These are phyloP conservation scores for Bugula neritina DNA, from an alignment of 2,888 invertebrate species.

Conservation along the genomic window DNA sequence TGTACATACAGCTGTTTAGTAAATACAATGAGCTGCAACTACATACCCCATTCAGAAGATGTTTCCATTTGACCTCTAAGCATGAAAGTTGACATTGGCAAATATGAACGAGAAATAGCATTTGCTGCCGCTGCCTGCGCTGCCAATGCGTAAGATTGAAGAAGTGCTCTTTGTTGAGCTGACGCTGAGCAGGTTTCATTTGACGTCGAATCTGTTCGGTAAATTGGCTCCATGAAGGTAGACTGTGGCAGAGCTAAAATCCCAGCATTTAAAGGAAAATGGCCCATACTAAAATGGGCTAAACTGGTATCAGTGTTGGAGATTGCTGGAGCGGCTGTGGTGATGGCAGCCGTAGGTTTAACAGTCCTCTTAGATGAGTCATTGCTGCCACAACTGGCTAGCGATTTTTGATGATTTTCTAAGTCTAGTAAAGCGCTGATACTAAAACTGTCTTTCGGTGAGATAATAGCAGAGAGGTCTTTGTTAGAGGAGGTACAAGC, in stretches of 20 bases:
- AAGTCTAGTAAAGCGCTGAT: background rate
- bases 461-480: background rate
- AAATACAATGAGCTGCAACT: no score
- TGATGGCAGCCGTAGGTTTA: background rate
- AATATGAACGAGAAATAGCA: slow-evolving; percentile 6
- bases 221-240: slow-evolving; percentile 19
- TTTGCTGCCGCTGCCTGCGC: slow-evolving; percentile 7
- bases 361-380: no score
- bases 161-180: background rate
- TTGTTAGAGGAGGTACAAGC: background rate
- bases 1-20: no score
- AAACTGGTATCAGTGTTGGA: background rate
- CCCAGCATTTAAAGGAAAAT: slow-evolving; percentile 7
- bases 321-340: background rate
- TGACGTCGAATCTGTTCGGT: slow-evolving; percentile 8
- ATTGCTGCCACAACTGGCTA: background rate
- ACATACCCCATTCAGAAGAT: slow-evolving; percentile 15
- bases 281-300: background rate
- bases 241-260: slow-evolving; percentile 7
- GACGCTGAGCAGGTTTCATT: background rate
- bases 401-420: background rate
- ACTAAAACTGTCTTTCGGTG: background rate
- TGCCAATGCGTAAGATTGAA: background rate
- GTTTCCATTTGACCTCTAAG: background rate
- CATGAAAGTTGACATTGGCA: background rate